Evolutionary conservation across 2,888 invertebrate genomes (phyloP).

Genomic region (Siphonodentalium dalli): DNA sequence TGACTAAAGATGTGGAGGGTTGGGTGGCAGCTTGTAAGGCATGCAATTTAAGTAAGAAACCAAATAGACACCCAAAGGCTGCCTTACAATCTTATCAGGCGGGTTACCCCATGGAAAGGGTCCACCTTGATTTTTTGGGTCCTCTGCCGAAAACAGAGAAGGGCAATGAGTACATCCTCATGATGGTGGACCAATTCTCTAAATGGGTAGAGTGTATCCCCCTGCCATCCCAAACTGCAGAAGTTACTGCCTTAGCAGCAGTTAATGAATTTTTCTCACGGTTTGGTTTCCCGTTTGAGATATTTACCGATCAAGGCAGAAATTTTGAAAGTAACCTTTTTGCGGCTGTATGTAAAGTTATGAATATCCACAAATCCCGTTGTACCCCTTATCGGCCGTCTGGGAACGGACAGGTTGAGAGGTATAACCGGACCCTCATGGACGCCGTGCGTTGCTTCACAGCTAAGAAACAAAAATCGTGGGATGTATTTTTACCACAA

Average conservation of each 20-base stretch:
- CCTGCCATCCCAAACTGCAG: too few species aligned
- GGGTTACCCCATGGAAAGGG: conserved; percentile 67
- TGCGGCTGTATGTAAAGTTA: conserved; percentile 1
- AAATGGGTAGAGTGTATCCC: conserved; percentile 4
- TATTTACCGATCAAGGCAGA: conserved; percentile 13
- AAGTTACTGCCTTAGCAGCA: too few species aligned
- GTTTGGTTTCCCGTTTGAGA: conserved; percentile 9
- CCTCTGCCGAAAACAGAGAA: conserved; percentile 7
- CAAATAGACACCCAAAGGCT: neutral
- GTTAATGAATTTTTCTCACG: conserved; percentile 9
- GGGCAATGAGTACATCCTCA: conserved; percentile 15
- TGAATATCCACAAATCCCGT: conserved; percentile 12
- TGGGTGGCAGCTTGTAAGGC: neutral
- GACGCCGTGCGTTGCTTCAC: conserved; percentile 10
- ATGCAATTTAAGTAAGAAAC: conserved; percentile 2
- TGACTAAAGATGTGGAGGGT: too few species aligned
- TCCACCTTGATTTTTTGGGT: conserved; percentile 17
- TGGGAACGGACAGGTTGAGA: conserved; percentile 12
- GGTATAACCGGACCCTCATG: conserved; percentile 9
- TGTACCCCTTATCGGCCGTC: conserved; percentile 14
- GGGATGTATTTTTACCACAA: conserved; percentile 12
- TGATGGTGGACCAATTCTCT: conserved; percentile 17
- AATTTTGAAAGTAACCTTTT: conserved; percentile 16
- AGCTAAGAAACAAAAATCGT: conserved; percentile 4
- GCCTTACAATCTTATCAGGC: conserved; percentile 76